Percentiles rank a stretch among this genome's conserved stretches.
phyloP scores from a whole-genome alignment of 1,140 invertebrate genomes.

The Drosophila nigrodunni region DNA sequence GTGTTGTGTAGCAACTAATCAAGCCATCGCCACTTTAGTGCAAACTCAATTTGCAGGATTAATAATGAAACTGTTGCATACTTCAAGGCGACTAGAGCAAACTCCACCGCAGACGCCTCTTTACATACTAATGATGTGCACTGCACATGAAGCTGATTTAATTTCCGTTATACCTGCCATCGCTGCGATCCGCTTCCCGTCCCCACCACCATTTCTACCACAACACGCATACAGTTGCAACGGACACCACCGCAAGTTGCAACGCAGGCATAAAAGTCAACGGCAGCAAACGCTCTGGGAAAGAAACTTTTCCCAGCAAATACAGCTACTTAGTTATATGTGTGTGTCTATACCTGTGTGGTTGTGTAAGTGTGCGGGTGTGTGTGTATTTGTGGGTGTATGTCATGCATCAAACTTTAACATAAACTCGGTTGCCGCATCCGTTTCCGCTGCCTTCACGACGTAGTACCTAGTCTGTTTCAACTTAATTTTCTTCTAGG shows the following conservation, averaged over 20 bases:
- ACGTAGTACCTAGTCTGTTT: conserved; percentile 43
- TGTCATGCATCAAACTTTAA: conserved; percentile 78
- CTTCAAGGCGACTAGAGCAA: conserved; percentile 28
- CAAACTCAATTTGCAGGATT: conserved; percentile 66
- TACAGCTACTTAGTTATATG: conserved; percentile 61
- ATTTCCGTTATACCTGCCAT: conserved; percentile 72
- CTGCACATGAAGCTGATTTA: conserved; percentile 77
- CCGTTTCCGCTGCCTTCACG: conserved; percentile 66
- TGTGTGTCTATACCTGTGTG: conserved; percentile 24
- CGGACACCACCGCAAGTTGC: conserved; percentile 65
- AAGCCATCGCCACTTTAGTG: conserved; percentile 57
- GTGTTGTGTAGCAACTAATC: conserved; percentile 52
- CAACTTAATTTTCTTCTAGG: conserved; percentile 57
- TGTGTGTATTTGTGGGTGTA: conserved; percentile 39
- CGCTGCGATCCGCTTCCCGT: background rate
- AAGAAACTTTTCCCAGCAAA: conserved; percentile 67
- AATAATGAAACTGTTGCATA: conserved; percentile 66
- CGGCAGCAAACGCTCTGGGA: conserved; percentile 44
- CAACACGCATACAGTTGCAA: conserved; percentile 51
- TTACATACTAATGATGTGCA: conserved; percentile 81
- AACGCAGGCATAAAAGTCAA: conserved; percentile 75
- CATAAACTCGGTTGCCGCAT: conserved; percentile 79
- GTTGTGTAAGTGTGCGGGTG: conserved; percentile 32
- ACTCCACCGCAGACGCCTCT: conserved; percentile 48
- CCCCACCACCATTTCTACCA: conserved; percentile 7